phyloP scores from a whole-genome alignment of 2,888 invertebrate species.

The Platerodrilus igneus region DNA sequence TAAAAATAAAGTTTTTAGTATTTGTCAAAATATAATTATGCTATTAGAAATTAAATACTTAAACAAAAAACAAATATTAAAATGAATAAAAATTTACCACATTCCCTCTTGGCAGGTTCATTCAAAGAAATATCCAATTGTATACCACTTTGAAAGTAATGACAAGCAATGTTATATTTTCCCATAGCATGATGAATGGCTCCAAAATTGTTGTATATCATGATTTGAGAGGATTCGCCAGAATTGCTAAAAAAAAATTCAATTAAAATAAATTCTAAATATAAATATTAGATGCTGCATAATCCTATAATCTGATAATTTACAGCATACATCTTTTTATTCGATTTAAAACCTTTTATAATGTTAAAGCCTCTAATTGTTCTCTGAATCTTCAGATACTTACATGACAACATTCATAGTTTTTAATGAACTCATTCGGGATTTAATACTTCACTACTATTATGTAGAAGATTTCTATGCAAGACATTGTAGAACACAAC shows the following conservation, averaged over 20 bases:
- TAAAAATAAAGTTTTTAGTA: no score
- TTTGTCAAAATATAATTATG: neutral
- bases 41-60: neutral
- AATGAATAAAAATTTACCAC: conserved; percentile 29
- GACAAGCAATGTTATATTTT: conserved; percentile 74
- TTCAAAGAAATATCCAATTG: conserved; percentile 60
- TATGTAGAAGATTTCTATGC: no score
- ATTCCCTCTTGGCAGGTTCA: conserved; percentile 44
- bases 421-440: no score
- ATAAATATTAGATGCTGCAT: no score
- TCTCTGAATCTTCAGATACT: no score
- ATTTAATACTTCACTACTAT: no score
- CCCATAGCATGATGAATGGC: conserved; percentile 75
- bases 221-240: conserved; percentile 58
- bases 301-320: no score
- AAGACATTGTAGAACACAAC: no score
- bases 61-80: neutral
- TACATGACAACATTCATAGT: no score
- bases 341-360: no score
- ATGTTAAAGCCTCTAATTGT: no score
- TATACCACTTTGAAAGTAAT: conserved; percentile 74
- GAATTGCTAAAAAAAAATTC: conserved; percentile 46
- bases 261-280: conserved; percentile 8
- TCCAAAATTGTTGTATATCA: conserved; percentile 78
- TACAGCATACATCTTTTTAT: no score